A percentile compares a stretch with the other conserved stretches of the same genome.
Conservation (phyloP, 1,140 invertebrate species). For the Drosophila rhopaloa region DNA sequence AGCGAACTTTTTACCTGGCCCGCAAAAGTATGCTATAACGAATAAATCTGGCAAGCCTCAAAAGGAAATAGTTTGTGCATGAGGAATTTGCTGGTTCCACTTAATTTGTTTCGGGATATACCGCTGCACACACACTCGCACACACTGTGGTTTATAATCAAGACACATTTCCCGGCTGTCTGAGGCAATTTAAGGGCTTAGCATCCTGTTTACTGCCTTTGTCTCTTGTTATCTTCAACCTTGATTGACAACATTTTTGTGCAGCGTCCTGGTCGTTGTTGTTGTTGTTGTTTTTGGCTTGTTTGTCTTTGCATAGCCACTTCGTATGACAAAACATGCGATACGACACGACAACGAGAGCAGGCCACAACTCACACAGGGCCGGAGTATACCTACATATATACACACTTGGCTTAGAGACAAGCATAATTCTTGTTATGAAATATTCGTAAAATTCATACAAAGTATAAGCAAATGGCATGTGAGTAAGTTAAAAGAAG, state of each 20-base stretch:
- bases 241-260: conserved; percentile 81
- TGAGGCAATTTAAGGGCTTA: conserved; percentile 50
- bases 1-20: not conserved
- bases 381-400: not conserved
- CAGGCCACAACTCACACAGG: conserved; percentile 30
- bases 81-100: conserved; percentile 11
- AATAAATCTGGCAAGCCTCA: conserved; percentile 8
- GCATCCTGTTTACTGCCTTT: conserved; percentile 44
- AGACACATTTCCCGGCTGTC: conserved; percentile 31
- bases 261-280: conserved; percentile 32
- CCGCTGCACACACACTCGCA: not conserved
- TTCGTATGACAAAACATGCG: conserved; percentile 79
- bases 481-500: conserved; percentile 49
- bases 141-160: conserved; percentile 14
- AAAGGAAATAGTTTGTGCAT: conserved; percentile 39
- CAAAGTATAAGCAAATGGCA: conserved; percentile 74
- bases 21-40: conserved; percentile 36
- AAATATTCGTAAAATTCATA: conserved; percentile 80
- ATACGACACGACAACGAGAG: conserved; percentile 64
- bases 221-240: conserved; percentile 68
- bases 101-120: conserved; percentile 26
- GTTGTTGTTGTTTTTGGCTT: conserved; percentile 33
- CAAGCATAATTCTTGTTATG: conserved; percentile 73
- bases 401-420: conserved; percentile 32
- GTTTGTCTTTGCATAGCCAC: conserved; percentile 72